Percentiles rank a stretch among this genome's conserved stretches.
These are phyloP conservation scores for Cephus pulcher DNA, from an alignment of 2,888 invertebrate genomes.

Conservation along the genomic window DNA sequence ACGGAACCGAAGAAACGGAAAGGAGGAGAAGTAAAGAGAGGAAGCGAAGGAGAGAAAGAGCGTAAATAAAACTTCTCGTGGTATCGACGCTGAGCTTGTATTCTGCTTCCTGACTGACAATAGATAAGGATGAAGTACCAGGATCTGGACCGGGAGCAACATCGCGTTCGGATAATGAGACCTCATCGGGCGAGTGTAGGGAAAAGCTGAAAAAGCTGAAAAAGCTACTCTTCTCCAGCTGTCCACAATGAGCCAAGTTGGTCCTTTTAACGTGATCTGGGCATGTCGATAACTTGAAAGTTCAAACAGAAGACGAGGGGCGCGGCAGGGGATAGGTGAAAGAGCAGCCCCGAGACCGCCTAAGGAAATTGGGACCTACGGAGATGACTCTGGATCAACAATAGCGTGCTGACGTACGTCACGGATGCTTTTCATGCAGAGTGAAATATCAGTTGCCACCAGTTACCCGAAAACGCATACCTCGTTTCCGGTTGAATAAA, in stretches of 20 bases:
- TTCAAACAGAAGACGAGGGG: not conserved
- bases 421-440: not conserved
- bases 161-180: not conserved
- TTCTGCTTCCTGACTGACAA: not conserved
- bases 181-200: not conserved
- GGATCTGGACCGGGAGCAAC: not conserved
- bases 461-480: not conserved
- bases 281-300: not conserved
- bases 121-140: not conserved
- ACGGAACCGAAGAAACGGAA: not conserved
- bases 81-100: not conserved
- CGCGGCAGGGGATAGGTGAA: not conserved
- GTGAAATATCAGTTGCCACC: not conserved
- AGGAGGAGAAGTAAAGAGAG: not conserved
- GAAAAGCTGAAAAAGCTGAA: not conserved
- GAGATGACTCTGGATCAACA: not conserved
- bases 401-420: not conserved
- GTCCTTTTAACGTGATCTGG: not conserved
- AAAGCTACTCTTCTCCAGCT: not conserved
- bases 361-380: not conserved
- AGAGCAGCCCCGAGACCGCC: not conserved
- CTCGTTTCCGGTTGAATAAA: not conserved
- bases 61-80: not conserved
- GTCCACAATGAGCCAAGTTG: not conserved
- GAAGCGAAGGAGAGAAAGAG: not conserved